phyloP scores from a whole-genome alignment of 2,113 vertebrate genomes.

The Gobius niger region DNA sequence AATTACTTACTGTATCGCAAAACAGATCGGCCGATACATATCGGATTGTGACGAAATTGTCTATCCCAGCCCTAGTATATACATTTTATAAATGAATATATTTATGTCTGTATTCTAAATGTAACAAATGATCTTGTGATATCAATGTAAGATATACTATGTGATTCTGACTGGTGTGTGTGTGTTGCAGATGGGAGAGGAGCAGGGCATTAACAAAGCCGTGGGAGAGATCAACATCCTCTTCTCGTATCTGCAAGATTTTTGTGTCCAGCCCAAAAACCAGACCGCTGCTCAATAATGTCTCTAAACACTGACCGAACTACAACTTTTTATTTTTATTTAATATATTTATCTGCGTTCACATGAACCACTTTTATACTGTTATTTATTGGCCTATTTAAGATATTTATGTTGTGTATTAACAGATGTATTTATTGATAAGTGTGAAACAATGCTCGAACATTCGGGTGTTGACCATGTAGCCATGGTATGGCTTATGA shows the following conservation, averaged over 20 bases:
- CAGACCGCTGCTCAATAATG: not conserved
- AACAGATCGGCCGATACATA: no score
- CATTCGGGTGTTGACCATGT: constrained; percentile 28
- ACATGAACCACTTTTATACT: constrained; percentile 31
- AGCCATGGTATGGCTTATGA: constrained; percentile 50
- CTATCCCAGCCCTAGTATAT: no score
- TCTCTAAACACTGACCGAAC: not conserved
- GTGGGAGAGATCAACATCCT: constrained; percentile 66
- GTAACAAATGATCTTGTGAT: no score
- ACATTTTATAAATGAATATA: no score
- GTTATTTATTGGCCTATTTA: constrained; percentile 63
- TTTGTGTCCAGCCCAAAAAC: constrained; percentile 31
- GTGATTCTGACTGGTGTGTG: not conserved
- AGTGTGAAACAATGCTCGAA: constrained; percentile 6
- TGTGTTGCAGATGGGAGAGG: constrained; percentile 41
- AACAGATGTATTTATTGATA: constrained; percentile 56
- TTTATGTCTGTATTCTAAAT: no score
- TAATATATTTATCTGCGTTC: constrained; percentile 35
- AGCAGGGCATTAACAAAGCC: constrained; percentile 46
- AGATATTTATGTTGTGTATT: constrained; percentile 18
- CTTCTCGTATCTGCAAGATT: constrained; percentile 58
- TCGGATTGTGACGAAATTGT: no score
- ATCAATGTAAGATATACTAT: no score
- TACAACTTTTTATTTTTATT: not conserved
- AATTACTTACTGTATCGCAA: no score